Evolutionary conservation across 2,113 vertebrate genomes (phyloP), one percentile per base, ranked within the genome.

Genomic region (Physeter macrocephalus): DNA sequence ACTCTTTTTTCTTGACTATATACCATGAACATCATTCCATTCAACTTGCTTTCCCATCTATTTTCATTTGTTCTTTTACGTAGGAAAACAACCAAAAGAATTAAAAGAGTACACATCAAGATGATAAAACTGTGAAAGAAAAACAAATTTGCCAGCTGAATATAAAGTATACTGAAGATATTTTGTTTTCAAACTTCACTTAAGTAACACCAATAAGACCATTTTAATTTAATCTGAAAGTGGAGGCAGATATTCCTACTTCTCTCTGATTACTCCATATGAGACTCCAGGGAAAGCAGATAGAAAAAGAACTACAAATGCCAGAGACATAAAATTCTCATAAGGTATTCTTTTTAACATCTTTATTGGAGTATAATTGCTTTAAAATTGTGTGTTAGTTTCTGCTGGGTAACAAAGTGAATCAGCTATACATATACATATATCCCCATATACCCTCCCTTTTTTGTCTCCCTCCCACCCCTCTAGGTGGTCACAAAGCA

Each of bases 131-230:
- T 64, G n/a, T 34, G 31, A 88, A 78, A 27, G 64, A 39, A 97
- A 97, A 95, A 25, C 21, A 92, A 97, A 96, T 66, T 71, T 82
- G 2, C 43, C 13, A 4, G 6, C 25, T 83, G 23, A 78, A 15
- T 75, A 36, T 78, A 49, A 88, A 85, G 49, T 34, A 72, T 39
- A 82, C 43, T n/a, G 18, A 75, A 88, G 29, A 18, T 34, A 52
- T 41, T 88, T 77, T 49, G 4, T 92, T 96, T 97, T 75, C 41
- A 90, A 41, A n/a, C 12, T 93, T 92, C n/a, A 71, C 59, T 96
- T 94, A 92, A 90, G 85, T 93, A 89, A 78, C 49, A 85, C 49
- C 61, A 89, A 69, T 90, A 69, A 88, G 85, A 49, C 2, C 77
- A 84, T 80, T 80, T 83, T 92, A 87, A 69, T 41, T 91, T 69